Conservation (phyloP, 2,113 vertebrate genomes). For the Oenanthe oenanthe region DNA sequence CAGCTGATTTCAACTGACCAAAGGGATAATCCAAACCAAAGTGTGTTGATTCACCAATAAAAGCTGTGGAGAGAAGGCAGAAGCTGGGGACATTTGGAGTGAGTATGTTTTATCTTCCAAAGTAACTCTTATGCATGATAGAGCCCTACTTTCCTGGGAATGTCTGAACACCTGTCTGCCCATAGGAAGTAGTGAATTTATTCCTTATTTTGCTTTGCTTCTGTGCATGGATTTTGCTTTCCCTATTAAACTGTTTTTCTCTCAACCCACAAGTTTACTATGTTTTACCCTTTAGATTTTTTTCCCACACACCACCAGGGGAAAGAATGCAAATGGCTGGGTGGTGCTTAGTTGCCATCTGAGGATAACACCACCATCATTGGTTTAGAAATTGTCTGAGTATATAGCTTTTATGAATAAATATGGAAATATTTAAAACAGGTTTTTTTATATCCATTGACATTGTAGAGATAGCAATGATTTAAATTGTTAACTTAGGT, state of each 20-base stretch:
- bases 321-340: background rate
- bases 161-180: background rate
- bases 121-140: accelerated
- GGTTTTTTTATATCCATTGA: background rate
- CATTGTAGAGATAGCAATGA: background rate
- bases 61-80: background rate
- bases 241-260: background rate
- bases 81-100: background rate
- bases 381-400: background rate
- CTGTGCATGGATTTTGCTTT: background rate
- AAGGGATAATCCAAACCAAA: background rate
- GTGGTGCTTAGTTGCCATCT: background rate
- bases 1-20: background rate
- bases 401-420: background rate
- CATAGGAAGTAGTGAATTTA: background rate
- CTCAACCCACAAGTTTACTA: background rate
- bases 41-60: background rate
- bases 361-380: background rate
- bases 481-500: background rate
- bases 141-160: background rate
- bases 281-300: background rate
- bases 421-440: background rate
- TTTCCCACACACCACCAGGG: accelerated
- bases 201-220: background rate
- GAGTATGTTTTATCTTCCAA: background rate